Evolutionary conservation across 2,113 vertebrate species (phyloP).

Genomic region (Xiphophorus hellerii): DNA sequence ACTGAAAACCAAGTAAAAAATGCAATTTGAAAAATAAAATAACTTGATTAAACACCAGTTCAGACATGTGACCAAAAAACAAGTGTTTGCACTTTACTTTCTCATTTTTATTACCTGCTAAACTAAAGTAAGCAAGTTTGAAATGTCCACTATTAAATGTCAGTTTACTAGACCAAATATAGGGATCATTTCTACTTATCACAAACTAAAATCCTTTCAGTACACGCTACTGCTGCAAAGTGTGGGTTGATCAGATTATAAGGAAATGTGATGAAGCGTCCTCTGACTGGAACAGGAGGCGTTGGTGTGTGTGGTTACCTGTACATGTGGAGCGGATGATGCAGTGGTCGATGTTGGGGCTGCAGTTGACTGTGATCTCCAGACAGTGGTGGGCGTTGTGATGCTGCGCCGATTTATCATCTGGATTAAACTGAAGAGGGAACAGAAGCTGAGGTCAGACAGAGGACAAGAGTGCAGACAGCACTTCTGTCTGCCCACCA

Average conservation of each 20-base stretch:
- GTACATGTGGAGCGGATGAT: slow-evolving; percentile 99
- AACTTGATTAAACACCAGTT: no score
- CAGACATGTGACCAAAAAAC: no score
- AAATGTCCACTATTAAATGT: not conserved
- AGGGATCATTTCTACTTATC: not conserved
- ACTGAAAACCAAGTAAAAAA: no score
- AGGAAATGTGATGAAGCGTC: not conserved
- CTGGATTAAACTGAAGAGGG: slow-evolving; percentile 93
- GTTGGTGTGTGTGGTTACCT: slow-evolving; percentile 76
- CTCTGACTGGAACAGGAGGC: not conserved
- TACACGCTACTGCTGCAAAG: not conserved
- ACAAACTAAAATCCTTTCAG: not conserved
- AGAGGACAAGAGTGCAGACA: slow-evolving; percentile 26
- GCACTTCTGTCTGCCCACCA: slow-evolving; percentile 38
- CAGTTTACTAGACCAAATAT: not conserved
- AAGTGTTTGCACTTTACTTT: no score
- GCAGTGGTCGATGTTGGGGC: slow-evolving; percentile 98
- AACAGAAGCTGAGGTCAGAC: slow-evolving; percentile 40
- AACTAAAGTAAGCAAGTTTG: not conserved
- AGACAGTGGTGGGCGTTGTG: slow-evolving; percentile 99
- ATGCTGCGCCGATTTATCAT: slow-evolving; percentile 98
- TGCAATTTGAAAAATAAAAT: no score
- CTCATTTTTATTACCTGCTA: no score
- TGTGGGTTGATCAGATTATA: not conserved
- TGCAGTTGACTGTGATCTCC: slow-evolving; percentile 99